Conservation (phyloP, 2,797 vertebrate species). For the Typhlichthys subterraneus region DNA sequence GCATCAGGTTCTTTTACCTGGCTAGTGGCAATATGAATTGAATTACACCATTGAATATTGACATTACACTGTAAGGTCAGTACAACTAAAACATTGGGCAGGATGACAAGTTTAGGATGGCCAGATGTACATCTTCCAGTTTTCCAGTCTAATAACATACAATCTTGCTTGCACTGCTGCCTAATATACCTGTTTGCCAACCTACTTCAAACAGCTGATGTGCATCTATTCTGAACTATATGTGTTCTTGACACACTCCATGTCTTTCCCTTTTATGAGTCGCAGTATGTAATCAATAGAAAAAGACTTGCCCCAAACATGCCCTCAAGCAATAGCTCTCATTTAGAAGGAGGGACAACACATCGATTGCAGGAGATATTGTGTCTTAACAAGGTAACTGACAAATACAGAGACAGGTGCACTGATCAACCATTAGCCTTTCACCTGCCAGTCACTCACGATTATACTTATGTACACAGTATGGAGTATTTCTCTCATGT, state of each 20-base stretch:
- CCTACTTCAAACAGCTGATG: background rate
- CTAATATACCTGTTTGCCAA: background rate
- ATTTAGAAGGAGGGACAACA: background rate
- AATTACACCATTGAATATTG: too few species aligned
- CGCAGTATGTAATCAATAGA: background rate
- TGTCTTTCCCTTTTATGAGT: too few species aligned
- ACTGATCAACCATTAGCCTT: constrained; percentile 25
- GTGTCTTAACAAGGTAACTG: constrained; percentile 19
- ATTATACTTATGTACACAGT: constrained; percentile 15
- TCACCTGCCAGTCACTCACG: constrained; percentile 33
- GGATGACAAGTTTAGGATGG: too few species aligned
- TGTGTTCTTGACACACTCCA: too few species aligned
- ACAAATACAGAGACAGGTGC: constrained; percentile 9
- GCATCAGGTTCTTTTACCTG: background rate
- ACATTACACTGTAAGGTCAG: too few species aligned
- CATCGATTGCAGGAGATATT: constrained; percentile 22
- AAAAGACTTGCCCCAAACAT: background rate
- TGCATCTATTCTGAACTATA: too few species aligned
- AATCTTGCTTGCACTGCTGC: background rate
- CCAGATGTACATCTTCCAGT: too few species aligned
- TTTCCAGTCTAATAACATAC: constrained; percentile 1
- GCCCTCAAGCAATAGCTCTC: background rate
- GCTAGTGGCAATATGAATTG: background rate
- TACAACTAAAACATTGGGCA: too few species aligned
- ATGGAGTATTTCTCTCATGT: constrained; percentile 3